phyloP scores from a whole-genome alignment of 2,797 vertebrate genomes.

The Bradypodion pumilum region DNA sequence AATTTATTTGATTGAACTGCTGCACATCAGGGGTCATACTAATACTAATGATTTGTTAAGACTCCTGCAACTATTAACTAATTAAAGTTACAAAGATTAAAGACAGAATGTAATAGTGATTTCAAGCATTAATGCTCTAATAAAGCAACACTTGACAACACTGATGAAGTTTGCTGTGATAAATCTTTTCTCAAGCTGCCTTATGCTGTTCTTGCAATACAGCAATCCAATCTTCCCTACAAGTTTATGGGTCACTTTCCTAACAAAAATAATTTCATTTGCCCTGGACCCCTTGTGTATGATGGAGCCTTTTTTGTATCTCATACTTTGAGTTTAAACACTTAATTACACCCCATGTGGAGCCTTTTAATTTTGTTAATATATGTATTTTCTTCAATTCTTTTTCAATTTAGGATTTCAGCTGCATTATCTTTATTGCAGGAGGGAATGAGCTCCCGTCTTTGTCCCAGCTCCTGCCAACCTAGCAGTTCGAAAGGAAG shows the following conservation, averaged over 20 bases:
- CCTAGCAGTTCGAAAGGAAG: no score
- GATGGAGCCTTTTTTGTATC: background rate
- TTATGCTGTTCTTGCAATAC: background rate
- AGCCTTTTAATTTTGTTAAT: conserved; percentile 26
- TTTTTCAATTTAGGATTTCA: conserved; percentile 2
- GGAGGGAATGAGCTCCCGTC: no score
- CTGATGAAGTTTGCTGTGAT: background rate
- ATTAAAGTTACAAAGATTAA: conserved; percentile 17
- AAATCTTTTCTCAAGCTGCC: conserved; percentile 1
- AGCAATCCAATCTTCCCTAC: background rate
- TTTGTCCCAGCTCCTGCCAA: no score
- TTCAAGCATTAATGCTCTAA: conserved; percentile 17
- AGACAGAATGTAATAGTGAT: conserved; percentile 10
- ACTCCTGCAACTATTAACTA: conserved; percentile 11
- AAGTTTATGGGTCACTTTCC: background rate
- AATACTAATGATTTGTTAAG: conserved; percentile 7
- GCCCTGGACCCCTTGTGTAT: background rate
- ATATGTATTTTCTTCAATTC: conserved; percentile 15
- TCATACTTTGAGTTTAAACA: conserved; percentile 7
- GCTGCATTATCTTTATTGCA: no score
- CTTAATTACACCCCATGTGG: conserved; percentile 10
- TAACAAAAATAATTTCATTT: conserved; percentile 17
- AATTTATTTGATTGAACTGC: background rate
- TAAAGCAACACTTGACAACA: conserved; percentile 20
- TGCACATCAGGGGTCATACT: background rate